Conservation (phyloP, 2,888 invertebrate species). For the Esperia sulphurella region DNA sequence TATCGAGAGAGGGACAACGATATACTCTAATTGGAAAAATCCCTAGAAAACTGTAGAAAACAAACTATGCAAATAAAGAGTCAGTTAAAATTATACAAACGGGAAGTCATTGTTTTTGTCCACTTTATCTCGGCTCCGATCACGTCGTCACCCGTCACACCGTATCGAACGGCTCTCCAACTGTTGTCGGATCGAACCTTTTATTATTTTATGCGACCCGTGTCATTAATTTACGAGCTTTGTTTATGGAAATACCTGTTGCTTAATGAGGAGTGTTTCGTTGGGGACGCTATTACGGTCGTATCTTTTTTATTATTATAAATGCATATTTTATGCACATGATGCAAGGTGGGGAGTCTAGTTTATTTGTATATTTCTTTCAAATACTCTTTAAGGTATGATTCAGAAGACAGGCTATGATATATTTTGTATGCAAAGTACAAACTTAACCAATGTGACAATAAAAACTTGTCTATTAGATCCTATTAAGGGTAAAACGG, state of each 20-base stretch:
- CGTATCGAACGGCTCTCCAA: constrained; percentile 7
- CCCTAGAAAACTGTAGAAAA: not conserved
- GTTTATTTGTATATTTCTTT: not conserved
- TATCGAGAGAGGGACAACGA: no score
- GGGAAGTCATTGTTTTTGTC: constrained; percentile 3
- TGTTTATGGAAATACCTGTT: constrained; percentile 44
- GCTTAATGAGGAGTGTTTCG: constrained; percentile 38
- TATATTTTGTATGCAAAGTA: no score
- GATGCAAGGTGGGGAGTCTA: not conserved
- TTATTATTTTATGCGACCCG: constrained; percentile 12
- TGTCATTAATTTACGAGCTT: constrained; percentile 21
- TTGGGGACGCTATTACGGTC: constrained; percentile 11
- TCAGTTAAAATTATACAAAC: not conserved
- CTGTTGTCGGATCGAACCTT: constrained; percentile 21
- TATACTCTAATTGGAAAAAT: not conserved
- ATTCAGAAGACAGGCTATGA: not conserved
- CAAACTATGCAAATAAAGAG: not conserved
- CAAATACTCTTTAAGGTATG: not conserved
- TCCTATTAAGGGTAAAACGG: no score
- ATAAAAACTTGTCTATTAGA: no score
- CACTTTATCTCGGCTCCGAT: not conserved
- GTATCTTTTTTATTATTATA: not conserved
- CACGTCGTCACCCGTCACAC: constrained; percentile 6
- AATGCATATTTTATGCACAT: not conserved
- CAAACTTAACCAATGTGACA: no score